A percentile compares a stretch with the other conserved stretches of the same genome.
These are phyloP conservation scores for Cotesia congregata DNA, from an alignment of 2,888 invertebrate species.

Conservation along the genomic window DNA sequence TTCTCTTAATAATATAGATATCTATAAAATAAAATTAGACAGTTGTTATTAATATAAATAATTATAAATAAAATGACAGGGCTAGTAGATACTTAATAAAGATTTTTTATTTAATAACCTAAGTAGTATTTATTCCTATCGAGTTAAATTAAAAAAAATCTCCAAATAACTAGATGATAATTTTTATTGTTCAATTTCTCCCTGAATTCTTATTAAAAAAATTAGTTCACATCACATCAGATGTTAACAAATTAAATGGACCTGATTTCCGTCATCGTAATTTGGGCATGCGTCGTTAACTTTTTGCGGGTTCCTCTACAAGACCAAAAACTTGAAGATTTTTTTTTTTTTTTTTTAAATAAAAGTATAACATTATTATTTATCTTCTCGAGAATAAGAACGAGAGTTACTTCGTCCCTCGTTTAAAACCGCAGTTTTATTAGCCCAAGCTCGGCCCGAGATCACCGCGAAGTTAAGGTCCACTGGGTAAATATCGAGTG, in stretches of 20 bases:
- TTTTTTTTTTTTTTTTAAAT: background rate
- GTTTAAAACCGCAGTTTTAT: slow-evolving; percentile 22
- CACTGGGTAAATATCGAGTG: slow-evolving; percentile 35
- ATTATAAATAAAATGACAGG: too few species aligned
- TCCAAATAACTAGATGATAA: too few species aligned
- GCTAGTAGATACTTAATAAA: too few species aligned
- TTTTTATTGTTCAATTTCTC: too few species aligned
- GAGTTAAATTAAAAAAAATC: too few species aligned
- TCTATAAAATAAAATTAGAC: too few species aligned
- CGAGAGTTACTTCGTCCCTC: background rate
- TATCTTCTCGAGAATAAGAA: background rate
- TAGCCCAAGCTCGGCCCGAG: slow-evolving; percentile 10
- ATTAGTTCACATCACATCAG: slow-evolving; percentile 3
- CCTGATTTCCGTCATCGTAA: slow-evolving; percentile 42
- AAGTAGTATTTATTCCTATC: too few species aligned
- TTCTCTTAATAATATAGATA: too few species aligned
- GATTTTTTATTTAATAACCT: too few species aligned
- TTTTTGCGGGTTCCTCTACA: slow-evolving; percentile 1
- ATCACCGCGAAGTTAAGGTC: slow-evolving; percentile 29
- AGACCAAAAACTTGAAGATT: background rate
- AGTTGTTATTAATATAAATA: too few species aligned
- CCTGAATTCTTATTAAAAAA: too few species aligned
- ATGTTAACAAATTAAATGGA: slow-evolving; percentile 48
- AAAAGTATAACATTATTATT: too few species aligned
- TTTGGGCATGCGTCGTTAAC: slow-evolving; percentile 46